Conservation (phyloP, 1,140 invertebrate species). For the Drosophila suzukii region DNA sequence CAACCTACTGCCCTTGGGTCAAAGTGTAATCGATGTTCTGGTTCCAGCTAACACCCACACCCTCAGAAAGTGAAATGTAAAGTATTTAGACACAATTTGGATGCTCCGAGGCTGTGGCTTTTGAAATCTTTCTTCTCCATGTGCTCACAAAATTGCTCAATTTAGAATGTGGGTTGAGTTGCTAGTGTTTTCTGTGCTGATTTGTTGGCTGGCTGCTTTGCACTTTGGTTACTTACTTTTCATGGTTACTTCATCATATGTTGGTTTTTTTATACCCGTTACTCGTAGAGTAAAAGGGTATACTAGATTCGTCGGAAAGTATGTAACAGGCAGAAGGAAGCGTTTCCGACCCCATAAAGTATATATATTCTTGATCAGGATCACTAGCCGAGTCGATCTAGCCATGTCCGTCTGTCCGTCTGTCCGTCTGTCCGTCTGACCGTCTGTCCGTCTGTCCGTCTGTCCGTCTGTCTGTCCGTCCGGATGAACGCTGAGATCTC, state of each 20-base stretch:
- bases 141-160: constrained; percentile 49
- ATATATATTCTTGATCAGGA: too few species aligned
- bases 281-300: too few species aligned
- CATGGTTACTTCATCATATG: constrained; percentile 14
- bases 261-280: too few species aligned
- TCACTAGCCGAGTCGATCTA: too few species aligned
- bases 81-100: constrained; percentile 68
- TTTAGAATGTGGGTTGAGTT: constrained; percentile 41
- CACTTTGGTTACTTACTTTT: constrained; percentile 35
- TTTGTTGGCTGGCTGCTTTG: constrained; percentile 12
- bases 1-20: constrained; percentile 13
- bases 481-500: too few species aligned
- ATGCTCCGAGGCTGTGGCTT: constrained; percentile 27
- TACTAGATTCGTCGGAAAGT: too few species aligned
- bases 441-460: too few species aligned
- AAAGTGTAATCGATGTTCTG: constrained; percentile 8
- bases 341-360: too few species aligned
- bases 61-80: constrained; percentile 68
- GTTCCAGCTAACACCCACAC: constrained; percentile 5
- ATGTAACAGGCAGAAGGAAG: too few species aligned
- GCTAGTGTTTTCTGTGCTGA: constrained; percentile 3
- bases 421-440: too few species aligned
- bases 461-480: too few species aligned
- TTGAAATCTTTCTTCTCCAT: background rate
- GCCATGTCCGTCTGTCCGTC: too few species aligned